Evolutionary conservation across 2,888 invertebrate species (phyloP).

Genomic region (Trisateles emortualis): DNA sequence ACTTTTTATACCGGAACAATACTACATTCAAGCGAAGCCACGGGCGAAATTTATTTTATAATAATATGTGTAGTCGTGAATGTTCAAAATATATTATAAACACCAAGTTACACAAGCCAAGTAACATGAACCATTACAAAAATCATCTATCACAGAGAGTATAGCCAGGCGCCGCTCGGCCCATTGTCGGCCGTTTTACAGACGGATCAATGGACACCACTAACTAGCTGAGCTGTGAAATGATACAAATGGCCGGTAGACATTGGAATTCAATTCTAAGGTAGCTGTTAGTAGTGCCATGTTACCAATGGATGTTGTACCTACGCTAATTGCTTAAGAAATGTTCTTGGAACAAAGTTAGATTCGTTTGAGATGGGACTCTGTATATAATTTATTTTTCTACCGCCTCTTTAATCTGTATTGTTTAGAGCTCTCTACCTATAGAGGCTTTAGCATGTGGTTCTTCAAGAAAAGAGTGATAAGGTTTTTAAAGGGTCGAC

Average conservation of each 20-base stretch:
- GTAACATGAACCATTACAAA: conserved; percentile 35
- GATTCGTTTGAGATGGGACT: conserved; percentile 12
- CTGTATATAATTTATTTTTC: conserved; percentile 5
- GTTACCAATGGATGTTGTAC: conserved; percentile 33
- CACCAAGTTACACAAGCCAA: neutral
- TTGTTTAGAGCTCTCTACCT: no score
- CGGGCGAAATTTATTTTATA: no score
- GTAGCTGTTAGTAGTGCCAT: conserved; percentile 43
- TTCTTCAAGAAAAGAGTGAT: no score
- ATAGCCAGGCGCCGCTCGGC: conserved; percentile 49
- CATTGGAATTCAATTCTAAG: conserved; percentile 51
- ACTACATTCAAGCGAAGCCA: no score
- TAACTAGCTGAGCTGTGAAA: conserved; percentile 79
- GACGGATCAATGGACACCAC: conserved; percentile 78
- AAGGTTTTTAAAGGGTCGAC: no score
- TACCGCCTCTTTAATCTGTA: neutral
- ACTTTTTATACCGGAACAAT: no score
- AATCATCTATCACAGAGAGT: conserved; percentile 60
- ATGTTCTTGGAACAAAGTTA: conserved; percentile 12
- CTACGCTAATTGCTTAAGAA: conserved; percentile 39
- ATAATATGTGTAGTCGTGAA: no score
- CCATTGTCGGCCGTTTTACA: conserved; percentile 71
- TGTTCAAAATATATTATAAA: no score
- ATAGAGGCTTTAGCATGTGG: no score
- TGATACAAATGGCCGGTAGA: conserved; percentile 70